Base-by-base conservation (phyloP, 1,140 invertebrate species). In the Drosophila hydei region DNA sequence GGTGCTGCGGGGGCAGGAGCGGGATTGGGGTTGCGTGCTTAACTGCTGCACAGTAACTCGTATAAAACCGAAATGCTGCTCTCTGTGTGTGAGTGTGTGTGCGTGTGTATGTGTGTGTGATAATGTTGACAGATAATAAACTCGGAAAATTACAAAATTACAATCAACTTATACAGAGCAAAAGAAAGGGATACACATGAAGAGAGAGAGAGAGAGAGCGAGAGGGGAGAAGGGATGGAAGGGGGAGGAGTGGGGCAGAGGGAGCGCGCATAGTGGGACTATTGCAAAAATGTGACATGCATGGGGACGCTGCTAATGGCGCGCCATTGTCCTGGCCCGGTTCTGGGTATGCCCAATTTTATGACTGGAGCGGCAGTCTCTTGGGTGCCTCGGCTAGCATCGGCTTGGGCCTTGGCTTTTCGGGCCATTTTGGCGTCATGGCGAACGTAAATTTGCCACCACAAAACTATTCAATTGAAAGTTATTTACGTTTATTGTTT, bases 71-170 rank as follows among this genome's bases (percentile, higher is more conserved):
- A 65, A 65, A 72, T 72, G 69, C 14, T 11, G 21, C 30, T 14
- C 23, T 51, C 33, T 69, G 36, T 18, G 12, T 42, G 38, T 16
- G 38, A 16, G 14, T 33, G 42, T 43, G 62, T 23, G 40, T 54
- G 62, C 48, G 63, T 68, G 52, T 59, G 61, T 67, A 43, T 74
- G 72, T 77, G 73, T 79, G 77, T 85, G 83, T 64, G 83, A 87
- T 87, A 88, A 88, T 87, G 83, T 87, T 87, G 83, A 83, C 83
- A 87, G 83, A 87, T 87, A 87, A 88, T 87, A 87, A 87, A 87
- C 83, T 87, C 75, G 75, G 78, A 87, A 87, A 87, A 87, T 87
- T 87, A 87, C 83, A 87, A 87, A 87, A 87, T 87, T 87, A 88
- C 81, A 81, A 87, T 87, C 81, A 87, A 72, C 64, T 50, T 21